phyloP scores from a whole-genome alignment of 2,113 vertebrate genomes.

The Argyrosomus japonicus region DNA sequence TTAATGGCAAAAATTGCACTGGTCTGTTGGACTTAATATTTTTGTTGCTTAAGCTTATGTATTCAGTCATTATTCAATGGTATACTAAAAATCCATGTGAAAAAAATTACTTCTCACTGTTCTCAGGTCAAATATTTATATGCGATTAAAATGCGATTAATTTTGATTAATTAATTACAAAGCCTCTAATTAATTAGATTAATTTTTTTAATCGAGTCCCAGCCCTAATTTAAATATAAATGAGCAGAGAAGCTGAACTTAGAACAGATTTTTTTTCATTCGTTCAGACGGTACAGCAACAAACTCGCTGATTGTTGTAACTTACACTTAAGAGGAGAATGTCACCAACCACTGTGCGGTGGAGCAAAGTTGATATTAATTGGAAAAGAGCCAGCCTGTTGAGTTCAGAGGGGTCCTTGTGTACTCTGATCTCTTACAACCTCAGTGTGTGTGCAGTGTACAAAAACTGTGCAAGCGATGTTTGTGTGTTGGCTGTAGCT shows the following conservation, averaged over 20 bases:
- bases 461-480: background rate
- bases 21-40: too few species aligned
- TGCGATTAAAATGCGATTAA: too few species aligned
- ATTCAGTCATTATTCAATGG: too few species aligned
- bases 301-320: background rate
- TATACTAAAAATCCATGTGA: too few species aligned
- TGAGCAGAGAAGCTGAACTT: background rate
- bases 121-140: too few species aligned
- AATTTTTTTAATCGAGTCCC: too few species aligned
- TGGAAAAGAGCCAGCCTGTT: conserved; percentile 70
- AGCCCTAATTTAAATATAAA: background rate
- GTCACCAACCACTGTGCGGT: background rate
- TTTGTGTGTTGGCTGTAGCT: background rate
- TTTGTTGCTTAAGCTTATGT: too few species aligned
- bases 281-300: background rate
- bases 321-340: background rate
- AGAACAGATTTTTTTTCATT: background rate
- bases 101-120: too few species aligned
- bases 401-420: conserved; percentile 81
- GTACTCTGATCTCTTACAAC: conserved; percentile 79
- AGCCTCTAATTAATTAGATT: too few species aligned
- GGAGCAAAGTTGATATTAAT: conserved; percentile 46
- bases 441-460: conserved; percentile 19
- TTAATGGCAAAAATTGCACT: too few species aligned
- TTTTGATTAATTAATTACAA: too few species aligned